Base-by-base conservation (phyloP, 2,113 vertebrate species). In the Laticauda colubrina region DNA sequence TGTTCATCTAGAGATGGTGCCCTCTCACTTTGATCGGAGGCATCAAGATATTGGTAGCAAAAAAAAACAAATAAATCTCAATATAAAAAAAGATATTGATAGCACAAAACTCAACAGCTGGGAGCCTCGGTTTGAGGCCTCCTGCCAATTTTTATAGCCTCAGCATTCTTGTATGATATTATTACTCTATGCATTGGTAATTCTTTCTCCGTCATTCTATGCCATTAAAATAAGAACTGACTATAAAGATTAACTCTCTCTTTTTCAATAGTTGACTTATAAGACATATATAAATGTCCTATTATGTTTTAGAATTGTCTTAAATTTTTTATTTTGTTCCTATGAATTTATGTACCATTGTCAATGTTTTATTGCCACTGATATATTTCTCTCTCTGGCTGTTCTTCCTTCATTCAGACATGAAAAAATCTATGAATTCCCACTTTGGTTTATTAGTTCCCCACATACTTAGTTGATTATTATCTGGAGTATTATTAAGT, bases 401-500 rank as follows among this genome's bases (percentile, higher is more conserved):
- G 5, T 54, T 90, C 45, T 61, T 64, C 57, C 86, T 90, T 90
- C 51, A 43, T 87, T 89, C 53, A 39, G 53, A 34, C 61, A 64
- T 7, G 48, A 53, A 87, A 4, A 61, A 53, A 45, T 59, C 90
- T 86, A 54, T 61, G 69, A 89, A 89, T 90, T n/a, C 23, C 56
- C 39, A 23, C 43, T 61, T 24, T 2, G 8, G 55, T 59, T 90
- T 85, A 89, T 56, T 81, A 56, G 61, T 85, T 89, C 89, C 55
- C 24, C 75, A 43, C 39, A 64, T 61, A 61, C 45, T 90, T 64
- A 93, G 56, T 54, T 87, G 51, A 86, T 90, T 18, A 34, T 55
- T 93, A 56, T 90, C 55, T 9, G 23, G 89, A 93, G 81, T 54
- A 54, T 87, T 93, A 86, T 90, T 93, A 93, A 86, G 56, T 86